Evolutionary conservation across 53 echinoderm and acorn worm genomes (phyloP).

Genomic region (Pentamera pediparva): DNA sequence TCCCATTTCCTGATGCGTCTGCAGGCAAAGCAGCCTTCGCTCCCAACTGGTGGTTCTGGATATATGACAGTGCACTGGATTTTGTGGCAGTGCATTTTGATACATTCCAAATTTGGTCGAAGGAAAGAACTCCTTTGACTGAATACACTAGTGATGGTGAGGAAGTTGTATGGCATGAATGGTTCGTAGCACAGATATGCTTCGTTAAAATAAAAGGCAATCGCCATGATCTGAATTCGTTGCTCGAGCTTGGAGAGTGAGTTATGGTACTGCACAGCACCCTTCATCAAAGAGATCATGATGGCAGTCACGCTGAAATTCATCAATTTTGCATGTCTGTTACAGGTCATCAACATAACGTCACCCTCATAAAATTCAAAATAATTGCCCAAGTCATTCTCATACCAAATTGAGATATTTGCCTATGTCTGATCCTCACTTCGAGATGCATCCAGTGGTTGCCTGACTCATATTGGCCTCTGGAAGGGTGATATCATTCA

Average conservation of each 20-base stretch:
- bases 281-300: neutral
- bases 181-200: neutral
- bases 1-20: neutral
- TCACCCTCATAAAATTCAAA: too few species aligned
- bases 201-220: neutral
- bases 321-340: neutral
- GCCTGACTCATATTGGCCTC: too few species aligned
- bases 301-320: neutral
- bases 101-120: constrained; percentile 6
- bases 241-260: neutral
- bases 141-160: constrained; percentile 9
- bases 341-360: too few species aligned
- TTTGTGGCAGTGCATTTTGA: constrained; percentile 12
- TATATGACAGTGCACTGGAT: neutral
- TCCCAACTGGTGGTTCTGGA: constrained; percentile 15
- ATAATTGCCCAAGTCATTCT: too few species aligned
- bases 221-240: neutral
- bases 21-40: constrained; percentile 6
- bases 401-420: too few species aligned
- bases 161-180: neutral
- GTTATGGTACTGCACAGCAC: neutral
- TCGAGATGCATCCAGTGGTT: too few species aligned
- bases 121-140: neutral
- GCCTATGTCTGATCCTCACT: too few species aligned
- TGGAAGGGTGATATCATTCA: too few species aligned